Conservation (phyloP, 2,113 vertebrate species). For the Erinaceus europaeus region DNA sequence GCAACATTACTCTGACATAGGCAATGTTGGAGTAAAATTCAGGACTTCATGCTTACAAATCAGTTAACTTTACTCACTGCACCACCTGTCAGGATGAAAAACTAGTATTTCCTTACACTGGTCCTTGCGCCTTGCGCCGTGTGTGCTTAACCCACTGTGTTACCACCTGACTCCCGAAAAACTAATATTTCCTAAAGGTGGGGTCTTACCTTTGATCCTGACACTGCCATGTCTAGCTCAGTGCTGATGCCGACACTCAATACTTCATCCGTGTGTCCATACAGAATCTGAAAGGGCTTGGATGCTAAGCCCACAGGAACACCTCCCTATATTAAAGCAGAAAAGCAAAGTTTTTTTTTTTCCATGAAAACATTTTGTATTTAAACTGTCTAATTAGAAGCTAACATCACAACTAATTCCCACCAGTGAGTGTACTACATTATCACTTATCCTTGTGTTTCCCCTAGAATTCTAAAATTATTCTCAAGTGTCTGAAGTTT, state of each 20-base stretch:
- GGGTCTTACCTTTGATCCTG: constrained; percentile 90
- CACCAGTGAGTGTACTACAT: not conserved
- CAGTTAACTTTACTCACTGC: too few species aligned
- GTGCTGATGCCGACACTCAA: constrained; percentile 94
- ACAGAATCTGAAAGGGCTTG: constrained; percentile 95
- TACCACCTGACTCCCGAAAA: too few species aligned
- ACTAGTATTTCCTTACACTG: too few species aligned
- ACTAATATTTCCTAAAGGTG: constrained; percentile 14
- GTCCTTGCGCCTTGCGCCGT: too few species aligned
- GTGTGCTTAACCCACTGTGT: too few species aligned
- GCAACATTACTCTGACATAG: too few species aligned
- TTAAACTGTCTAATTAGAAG: constrained; percentile 46
- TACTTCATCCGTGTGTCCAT: constrained; percentile 94
- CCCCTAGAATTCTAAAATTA: not conserved
- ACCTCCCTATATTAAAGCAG: constrained; percentile 87
- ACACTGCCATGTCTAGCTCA: constrained; percentile 96
- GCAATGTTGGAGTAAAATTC: too few species aligned
- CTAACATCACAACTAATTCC: not conserved
- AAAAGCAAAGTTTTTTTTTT: constrained; percentile 66
- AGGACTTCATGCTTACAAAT: too few species aligned
- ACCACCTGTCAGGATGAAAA: too few species aligned
- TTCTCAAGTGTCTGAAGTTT: not conserved
- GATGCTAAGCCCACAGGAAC: constrained; percentile 88
- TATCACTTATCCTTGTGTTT: constrained; percentile 1
- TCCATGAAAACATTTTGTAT: not conserved